Conservation (phyloP, 2,113 vertebrate genomes). For the Calidris pugnax region DNA sequence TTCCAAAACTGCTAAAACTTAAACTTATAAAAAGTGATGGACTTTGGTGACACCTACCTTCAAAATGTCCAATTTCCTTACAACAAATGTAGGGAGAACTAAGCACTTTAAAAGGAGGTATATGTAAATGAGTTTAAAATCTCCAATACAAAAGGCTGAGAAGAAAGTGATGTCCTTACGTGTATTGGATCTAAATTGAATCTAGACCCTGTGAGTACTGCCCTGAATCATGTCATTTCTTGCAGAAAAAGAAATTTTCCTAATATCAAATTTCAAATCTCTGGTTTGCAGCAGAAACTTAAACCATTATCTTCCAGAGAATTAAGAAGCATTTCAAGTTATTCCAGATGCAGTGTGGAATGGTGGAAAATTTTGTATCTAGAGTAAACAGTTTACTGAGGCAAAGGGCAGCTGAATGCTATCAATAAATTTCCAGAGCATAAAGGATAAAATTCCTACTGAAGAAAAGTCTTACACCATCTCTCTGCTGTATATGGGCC, state of each 20-base stretch:
- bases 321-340: neutral
- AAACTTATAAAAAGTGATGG: neutral
- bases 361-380: neutral
- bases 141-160: neutral
- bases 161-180: neutral
- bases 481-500: neutral
- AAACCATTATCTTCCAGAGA: neutral
- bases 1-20: neutral
- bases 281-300: neutral
- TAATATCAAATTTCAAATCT: neutral
- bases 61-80: neutral
- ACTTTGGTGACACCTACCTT: neutral
- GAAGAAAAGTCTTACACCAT: neutral
- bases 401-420: neutral
- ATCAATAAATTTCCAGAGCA: neutral
- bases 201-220: neutral
- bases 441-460: neutral
- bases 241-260: neutral
- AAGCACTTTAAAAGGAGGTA: neutral
- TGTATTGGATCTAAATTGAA: neutral
- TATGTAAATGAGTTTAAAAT: neutral
- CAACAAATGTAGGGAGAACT: neutral
- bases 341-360: neutral
- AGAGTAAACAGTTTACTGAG: neutral
- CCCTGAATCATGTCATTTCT: neutral